phyloP scores from a whole-genome alignment of 2,113 vertebrate species.

The Corythoichthys intestinalis region DNA sequence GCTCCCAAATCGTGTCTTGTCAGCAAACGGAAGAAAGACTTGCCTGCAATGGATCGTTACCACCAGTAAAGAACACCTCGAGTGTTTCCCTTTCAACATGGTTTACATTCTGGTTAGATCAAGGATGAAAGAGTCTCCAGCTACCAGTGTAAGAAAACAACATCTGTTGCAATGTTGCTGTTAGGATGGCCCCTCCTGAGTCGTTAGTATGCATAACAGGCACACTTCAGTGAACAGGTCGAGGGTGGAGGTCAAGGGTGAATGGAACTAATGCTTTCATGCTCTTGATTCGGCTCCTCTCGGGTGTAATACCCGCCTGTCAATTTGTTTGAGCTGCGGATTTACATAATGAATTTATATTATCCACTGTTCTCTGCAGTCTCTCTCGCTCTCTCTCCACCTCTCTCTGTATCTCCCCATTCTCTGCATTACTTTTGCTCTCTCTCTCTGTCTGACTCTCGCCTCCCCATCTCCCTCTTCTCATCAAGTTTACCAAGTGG shows the following conservation, averaged over 20 bases:
- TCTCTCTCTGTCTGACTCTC: slow-evolving; percentile 13
- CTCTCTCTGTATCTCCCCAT: slow-evolving; percentile 21
- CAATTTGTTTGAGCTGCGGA: slow-evolving; percentile 71
- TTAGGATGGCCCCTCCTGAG: slow-evolving; percentile 34
- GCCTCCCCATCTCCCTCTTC: slow-evolving; percentile 38
- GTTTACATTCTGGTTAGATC: slow-evolving; percentile 37
- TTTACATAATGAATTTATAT: slow-evolving; percentile 75
- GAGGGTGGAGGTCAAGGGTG: slow-evolving; percentile 66
- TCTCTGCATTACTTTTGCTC: slow-evolving; percentile 27
- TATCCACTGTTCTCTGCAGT: slow-evolving; percentile 59
- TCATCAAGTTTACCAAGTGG: slow-evolving; percentile 64
- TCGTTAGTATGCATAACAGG: slow-evolving; percentile 65
- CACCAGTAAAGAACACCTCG: slow-evolving; percentile 23
- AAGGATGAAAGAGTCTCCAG: slow-evolving; percentile 22
- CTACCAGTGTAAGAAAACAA: slow-evolving; percentile 35
- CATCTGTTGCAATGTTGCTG: slow-evolving; percentile 30
- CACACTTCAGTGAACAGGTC: slow-evolving; percentile 63
- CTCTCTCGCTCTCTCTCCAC: slow-evolving; percentile 30
- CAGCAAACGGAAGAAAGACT: slow-evolving; percentile 8
- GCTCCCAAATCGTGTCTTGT: too few species aligned
- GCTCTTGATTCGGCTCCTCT: slow-evolving; percentile 68
- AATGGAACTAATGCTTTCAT: slow-evolving; percentile 67
- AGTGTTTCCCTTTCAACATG: slow-evolving; percentile 42
- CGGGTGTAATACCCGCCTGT: slow-evolving; percentile 67
- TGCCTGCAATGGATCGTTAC: slow-evolving; percentile 10